Base-by-base conservation (phyloP, 2,113 vertebrate genomes). In the Elephantulus edwardii region DNA sequence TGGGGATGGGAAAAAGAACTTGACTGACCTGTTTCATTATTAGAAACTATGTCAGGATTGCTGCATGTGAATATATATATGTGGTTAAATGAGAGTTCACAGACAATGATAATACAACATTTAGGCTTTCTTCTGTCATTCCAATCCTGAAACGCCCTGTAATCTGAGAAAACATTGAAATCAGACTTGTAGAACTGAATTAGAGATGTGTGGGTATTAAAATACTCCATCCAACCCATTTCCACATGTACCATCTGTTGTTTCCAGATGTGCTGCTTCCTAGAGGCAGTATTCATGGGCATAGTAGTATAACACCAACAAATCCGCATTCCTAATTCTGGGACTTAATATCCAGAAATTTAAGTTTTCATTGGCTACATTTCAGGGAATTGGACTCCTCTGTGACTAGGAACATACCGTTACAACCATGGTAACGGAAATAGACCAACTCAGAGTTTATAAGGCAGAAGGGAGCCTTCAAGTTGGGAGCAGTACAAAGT, bases 261-360 rank as follows among this genome's bases (percentile, higher is more conserved):
- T 97, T 98, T 97, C 97, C 98, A 98, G 97, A 96, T 98, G 97
- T 94, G 96, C 93, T 1, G 76, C 95, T 97, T 97, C 97, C 96
- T 96, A 95, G 96, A 96, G 95, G 92, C 95, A 30, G 71, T 78
- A 92, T 54, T 89, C 86, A 88, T 92, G 95, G 94, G 94, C 95
- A 88, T 90, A 93, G 88, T 78, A 42, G 90, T 91, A 52, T 87
- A 93, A 88, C 89, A 93, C 20, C 94, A 95, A 95, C 93, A 96
- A 84, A 95, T 88, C 2, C 2, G 38, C 82, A 82, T 94, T 96
- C 92, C 74, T 92, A 46, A 24, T 95, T 95, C 90, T 52, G 4
- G 74, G 17, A 80, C 58, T 78, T 91, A 66, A 38, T 96, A 96
- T 94, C 78, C 93, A 96, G 86, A 92, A 86, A 88, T 85, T 90